Percentiles rank a stretch among this genome's conserved stretches.
phyloP scores from a whole-genome alignment of 2,888 invertebrate genomes.

The Drosophila greeni region DNA sequence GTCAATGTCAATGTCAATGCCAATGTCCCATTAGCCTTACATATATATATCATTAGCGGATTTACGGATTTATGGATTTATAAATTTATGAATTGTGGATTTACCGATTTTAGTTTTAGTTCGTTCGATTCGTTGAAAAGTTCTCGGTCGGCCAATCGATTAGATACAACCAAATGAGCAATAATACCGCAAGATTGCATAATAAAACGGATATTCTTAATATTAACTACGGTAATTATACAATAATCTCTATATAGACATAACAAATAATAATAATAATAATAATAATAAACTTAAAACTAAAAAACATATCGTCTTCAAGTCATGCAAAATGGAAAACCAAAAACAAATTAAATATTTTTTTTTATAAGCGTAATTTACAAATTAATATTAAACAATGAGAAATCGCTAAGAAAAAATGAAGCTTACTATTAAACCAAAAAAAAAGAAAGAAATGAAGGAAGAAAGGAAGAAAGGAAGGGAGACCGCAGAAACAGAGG shows the following conservation, averaged over 20 bases:
- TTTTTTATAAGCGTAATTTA: conserved; percentile 59
- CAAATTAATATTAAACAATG: conserved; percentile 56
- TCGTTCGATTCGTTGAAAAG: conserved; percentile 49
- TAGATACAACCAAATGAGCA: conserved; percentile 39
- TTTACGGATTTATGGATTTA: conserved; percentile 20
- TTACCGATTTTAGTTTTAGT: conserved; percentile 36
- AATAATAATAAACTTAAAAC: conserved; percentile 45
- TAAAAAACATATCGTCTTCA: conserved; percentile 71
- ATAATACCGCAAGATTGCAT: conserved; percentile 37
- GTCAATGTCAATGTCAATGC: conserved; percentile 17
- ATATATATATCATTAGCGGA: conserved; percentile 36
- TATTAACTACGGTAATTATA: conserved; percentile 41
- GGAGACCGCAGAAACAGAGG: conserved; percentile 3
- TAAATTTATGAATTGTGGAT: conserved; percentile 7
- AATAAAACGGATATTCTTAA: conserved; percentile 46
- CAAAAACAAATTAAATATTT: conserved; percentile 37
- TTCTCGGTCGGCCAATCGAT: conserved; percentile 57
- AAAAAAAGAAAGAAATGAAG: conserved; percentile 37
- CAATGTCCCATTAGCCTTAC: conserved; percentile 32
- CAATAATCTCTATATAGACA: conserved; percentile 40
- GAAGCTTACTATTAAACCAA: conserved; percentile 54
- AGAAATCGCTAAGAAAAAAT: conserved; percentile 39
- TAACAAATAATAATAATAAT: conserved; percentile 27
- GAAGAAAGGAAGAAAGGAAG: conserved; percentile 6
- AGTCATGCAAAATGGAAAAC: conserved; percentile 61